Base-by-base conservation (phyloP, 2,888 invertebrate species). In the Syrista parreyssii region DNA sequence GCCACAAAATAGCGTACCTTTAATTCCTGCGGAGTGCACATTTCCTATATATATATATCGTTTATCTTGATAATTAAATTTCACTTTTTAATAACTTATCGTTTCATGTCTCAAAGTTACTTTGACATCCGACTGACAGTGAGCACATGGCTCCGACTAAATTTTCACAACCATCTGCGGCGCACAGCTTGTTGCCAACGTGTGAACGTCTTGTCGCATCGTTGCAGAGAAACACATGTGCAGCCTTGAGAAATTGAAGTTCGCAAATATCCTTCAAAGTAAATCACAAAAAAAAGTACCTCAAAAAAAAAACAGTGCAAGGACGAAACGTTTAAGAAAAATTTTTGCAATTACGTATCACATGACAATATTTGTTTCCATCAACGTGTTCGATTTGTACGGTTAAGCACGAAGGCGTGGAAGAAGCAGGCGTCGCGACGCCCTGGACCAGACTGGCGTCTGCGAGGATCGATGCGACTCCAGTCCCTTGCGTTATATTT, bases 21-120 rank as follows among this genome's bases (percentile, higher is more conserved):
- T 69, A 91, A 83, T 86, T 93, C 92, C 86, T 92, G 92, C 78
- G 92, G 92, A 78, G 92, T 92, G 86, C 92, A 92, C 93, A 92
- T 92, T 85, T 74, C 74, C 55, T 55, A 15, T 23, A 15, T 40
- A 40, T 40, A 40, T 40, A 36, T 55, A 55, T 55, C 23, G 9
- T 23, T 55, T 55, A 55, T 23, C 55, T 23, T 9, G 55, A 55
- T 55, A 55, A 55, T 23, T 55, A 23, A 23, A 0, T 55, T 55
- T 55, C 55, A 55, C 55, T 55, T 55, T 55, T 55, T 55, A 55
- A 55, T 55, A 55, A 55, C 55, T 23, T 55, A 55, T 55, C 55
- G 9, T 55, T 55, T 23, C 55, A 23, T 55, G 55, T 55, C 23
- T 55, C 55, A 55, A 55, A 55, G 55, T 55, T 55, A 55, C 55